phyloP scores from a whole-genome alignment of 2,888 invertebrate genomes.

The Lasioglossum oenotherae region DNA sequence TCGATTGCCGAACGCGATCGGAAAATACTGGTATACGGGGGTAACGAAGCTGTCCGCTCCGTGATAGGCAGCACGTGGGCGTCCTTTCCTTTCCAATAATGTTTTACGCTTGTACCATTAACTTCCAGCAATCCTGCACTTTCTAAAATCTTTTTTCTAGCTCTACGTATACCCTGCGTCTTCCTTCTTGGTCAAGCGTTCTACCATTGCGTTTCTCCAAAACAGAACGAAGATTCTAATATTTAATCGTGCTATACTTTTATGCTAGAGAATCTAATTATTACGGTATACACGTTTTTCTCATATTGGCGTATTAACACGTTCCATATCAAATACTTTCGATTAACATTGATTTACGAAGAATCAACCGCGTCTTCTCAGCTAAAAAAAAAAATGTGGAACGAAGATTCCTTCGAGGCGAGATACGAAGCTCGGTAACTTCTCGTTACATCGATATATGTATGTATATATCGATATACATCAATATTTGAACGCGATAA shows the following conservation, averaged over 20 bases:
- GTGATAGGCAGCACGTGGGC: constrained; percentile 57
- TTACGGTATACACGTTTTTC: neutral
- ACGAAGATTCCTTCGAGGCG: constrained; percentile 36
- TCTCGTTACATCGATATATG: constrained; percentile 35
- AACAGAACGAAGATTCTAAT: neutral
- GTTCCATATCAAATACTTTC: neutral
- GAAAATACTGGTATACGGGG: constrained; percentile 51
- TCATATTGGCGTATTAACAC: neutral
- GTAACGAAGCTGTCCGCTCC: constrained; percentile 60
- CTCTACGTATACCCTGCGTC: neutral
- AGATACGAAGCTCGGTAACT: constrained; percentile 16
- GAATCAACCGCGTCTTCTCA: neutral
- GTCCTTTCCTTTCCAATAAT: constrained; percentile 55
- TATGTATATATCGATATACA: constrained; percentile 21
- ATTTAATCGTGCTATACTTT: neutral
- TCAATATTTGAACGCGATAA: constrained; percentile 68
- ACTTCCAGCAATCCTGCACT: constrained; percentile 39
- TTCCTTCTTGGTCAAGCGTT: neutral
- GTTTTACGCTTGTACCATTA: constrained; percentile 46
- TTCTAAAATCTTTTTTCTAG: constrained; percentile 32
- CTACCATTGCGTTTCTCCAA: neutral
- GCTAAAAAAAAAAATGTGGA: neutral
- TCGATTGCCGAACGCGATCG: constrained; percentile 42
- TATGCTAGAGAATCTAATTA: no score
- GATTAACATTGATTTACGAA: neutral